Evolutionary conservation across 2,113 vertebrate species (phyloP).

Genomic region (Herpetotheres cachinnans): DNA sequence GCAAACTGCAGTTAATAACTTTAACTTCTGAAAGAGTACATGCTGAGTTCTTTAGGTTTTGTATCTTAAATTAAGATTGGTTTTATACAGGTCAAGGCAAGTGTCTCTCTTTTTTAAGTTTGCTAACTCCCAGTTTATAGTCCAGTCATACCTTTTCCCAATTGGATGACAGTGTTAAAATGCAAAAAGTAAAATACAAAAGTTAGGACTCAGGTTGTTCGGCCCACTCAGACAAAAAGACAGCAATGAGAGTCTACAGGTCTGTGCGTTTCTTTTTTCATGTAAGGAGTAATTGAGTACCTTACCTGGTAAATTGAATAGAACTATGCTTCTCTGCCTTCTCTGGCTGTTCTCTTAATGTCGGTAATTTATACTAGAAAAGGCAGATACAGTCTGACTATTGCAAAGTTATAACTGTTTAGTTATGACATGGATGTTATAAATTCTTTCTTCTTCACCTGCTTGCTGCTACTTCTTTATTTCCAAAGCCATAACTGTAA

Average conservation of each 20-base stretch:
- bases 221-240: neutral
- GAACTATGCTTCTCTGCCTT: neutral
- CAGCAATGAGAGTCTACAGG: neutral
- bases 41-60: neutral
- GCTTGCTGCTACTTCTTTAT: neutral
- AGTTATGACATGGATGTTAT: neutral
- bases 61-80: neutral
- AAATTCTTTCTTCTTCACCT: neutral
- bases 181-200: neutral
- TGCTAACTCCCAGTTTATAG: neutral
- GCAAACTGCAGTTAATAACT: neutral
- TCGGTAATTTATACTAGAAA: neutral
- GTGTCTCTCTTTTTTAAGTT: neutral
- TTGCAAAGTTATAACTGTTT: neutral
- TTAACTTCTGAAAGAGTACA: neutral
- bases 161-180: neutral
- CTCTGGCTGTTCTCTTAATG: neutral
- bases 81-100: neutral
- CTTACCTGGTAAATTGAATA: neutral
- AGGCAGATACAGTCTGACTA: neutral
- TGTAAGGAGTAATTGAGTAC: neutral
- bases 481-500: neutral
- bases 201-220: neutral
- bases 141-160: neutral
- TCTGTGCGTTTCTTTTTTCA: neutral